Conservation (phyloP, 2,888 invertebrate genomes). For the Drosophila neonasuta region DNA sequence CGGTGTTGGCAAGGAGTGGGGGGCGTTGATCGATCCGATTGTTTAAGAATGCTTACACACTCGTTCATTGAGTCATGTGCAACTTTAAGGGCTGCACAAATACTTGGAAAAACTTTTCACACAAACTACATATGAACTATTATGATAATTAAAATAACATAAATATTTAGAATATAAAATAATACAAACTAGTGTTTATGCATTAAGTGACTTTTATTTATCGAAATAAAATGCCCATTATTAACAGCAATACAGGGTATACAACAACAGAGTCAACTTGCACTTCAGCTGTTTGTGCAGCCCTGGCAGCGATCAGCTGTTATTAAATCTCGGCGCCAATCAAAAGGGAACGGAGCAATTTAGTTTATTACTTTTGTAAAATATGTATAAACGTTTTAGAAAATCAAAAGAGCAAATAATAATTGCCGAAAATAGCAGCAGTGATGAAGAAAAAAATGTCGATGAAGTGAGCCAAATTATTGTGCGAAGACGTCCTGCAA, state of each 20-base stretch:
- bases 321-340: slow-evolving; percentile 34
- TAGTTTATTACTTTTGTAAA: background rate
- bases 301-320: slow-evolving; percentile 48
- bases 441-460: slow-evolving; percentile 4
- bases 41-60: slow-evolving; percentile 18
- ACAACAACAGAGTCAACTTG: too few species aligned
- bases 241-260: slow-evolving; percentile 5
- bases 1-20: background rate
- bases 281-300: background rate
- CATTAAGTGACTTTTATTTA: background rate
- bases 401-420: background rate
- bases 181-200: background rate
- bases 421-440: slow-evolving; percentile 27
- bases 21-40: slow-evolving; percentile 4
- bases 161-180: background rate
- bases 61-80: slow-evolving; percentile 44
- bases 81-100: slow-evolving; percentile 28
- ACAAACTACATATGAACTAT: background rate
- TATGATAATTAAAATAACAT: background rate
- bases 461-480: slow-evolving; percentile 1
- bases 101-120: background rate
- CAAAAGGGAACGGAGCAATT: background rate
- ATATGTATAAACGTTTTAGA: slow-evolving; percentile 37
- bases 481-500: background rate
- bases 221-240: background rate